Percentiles rank a stretch among this genome's conserved stretches.
Conservation (phyloP, 2,797 vertebrate species). For the Todus mexicanus region DNA sequence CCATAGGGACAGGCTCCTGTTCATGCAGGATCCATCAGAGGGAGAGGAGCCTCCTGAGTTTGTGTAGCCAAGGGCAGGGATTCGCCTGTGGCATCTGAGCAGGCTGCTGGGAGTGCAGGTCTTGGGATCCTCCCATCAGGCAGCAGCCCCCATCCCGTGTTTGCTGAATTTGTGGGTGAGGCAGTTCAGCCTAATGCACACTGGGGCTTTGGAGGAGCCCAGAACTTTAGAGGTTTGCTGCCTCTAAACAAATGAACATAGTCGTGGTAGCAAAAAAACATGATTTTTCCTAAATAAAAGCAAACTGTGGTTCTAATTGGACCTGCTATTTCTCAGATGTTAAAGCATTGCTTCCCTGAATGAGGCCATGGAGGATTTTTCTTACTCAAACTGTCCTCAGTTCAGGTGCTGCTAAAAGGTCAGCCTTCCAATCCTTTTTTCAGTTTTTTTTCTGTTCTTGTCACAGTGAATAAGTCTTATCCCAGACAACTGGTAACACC, state of each 20-base stretch:
- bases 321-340: background rate
- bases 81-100: background rate
- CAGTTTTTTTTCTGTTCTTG: background rate
- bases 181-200: background rate
- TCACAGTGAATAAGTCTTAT: background rate
- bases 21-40: background rate
- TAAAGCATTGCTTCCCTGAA: background rate
- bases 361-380: background rate
- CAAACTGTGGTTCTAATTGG: background rate
- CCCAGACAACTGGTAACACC: background rate
- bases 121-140: background rate
- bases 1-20: background rate
- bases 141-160: background rate
- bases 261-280: background rate
- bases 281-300: constrained; percentile 4
- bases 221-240: background rate
- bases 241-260: background rate
- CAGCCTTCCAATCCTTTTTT: background rate
- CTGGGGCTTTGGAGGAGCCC: background rate
- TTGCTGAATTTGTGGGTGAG: background rate
- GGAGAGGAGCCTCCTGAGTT: background rate
- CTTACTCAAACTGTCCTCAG: background rate
- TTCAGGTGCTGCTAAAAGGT: background rate
- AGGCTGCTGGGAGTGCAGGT: background rate
- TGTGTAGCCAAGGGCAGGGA: background rate